These are phyloP conservation scores for Eupsittula cactorum DNA, from an alignment of 2,113 vertebrate species.

Conservation along the genomic window DNA sequence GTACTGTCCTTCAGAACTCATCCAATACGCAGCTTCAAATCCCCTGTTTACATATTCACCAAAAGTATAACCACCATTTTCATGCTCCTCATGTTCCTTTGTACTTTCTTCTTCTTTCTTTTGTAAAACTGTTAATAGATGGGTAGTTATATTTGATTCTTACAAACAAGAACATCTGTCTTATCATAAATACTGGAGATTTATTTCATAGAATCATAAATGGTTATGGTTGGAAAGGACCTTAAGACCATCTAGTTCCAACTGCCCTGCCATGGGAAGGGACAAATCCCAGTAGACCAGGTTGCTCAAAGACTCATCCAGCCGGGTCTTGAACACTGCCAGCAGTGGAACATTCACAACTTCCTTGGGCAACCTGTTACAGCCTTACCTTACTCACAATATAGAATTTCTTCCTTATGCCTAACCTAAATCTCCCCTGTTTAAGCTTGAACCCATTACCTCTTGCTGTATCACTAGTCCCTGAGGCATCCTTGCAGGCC, in stretches of 20 bases:
- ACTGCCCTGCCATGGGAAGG: background rate
- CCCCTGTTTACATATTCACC: fast-evolving
- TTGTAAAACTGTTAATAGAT: background rate
- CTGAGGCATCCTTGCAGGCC: background rate
- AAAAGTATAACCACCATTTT: background rate
- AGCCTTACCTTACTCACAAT: background rate
- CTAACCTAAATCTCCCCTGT: background rate
- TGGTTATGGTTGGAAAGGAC: background rate
- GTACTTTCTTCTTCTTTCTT: background rate
- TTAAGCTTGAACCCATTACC: background rate
- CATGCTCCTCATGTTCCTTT: background rate
- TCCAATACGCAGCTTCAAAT: background rate
- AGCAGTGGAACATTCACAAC: background rate
- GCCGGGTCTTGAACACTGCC: background rate
- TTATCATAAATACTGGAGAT: background rate
- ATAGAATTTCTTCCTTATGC: background rate
- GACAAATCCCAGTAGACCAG: background rate
- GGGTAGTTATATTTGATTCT: background rate
- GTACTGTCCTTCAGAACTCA: background rate
- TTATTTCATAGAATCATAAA: background rate
- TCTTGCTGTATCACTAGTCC: background rate
- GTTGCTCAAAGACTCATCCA: background rate
- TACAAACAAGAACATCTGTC: background rate
- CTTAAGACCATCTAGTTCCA: background rate
- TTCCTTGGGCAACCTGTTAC: background rate